Percentiles rank a stretch among this genome's conserved stretches.
Evolutionary conservation across 1,140 invertebrate species (phyloP).

Genomic region (Ceratina japonica): DNA sequence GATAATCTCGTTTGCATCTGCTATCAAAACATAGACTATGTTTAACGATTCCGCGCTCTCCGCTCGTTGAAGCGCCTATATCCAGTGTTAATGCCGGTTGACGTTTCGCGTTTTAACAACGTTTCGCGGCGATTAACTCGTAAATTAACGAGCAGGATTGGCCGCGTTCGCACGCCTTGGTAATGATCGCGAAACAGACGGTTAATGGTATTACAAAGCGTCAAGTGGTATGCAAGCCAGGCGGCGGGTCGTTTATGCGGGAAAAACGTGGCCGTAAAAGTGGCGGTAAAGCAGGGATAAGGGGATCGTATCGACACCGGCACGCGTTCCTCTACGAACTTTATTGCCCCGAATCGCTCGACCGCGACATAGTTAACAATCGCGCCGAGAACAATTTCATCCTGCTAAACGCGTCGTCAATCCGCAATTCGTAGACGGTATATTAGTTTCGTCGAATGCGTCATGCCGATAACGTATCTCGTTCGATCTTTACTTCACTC

Average conservation of each 20-base stretch:
- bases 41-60: too few relatives aligned
- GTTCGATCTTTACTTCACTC: too few relatives aligned
- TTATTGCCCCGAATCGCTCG: constrained; percentile 25
- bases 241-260: constrained; percentile 13
- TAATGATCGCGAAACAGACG: constrained; percentile 28
- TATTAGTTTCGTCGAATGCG: too few relatives aligned
- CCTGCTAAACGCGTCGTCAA: background rate
- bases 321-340: constrained; percentile 26
- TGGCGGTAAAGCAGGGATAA: constrained; percentile 8
- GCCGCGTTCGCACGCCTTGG: background rate
- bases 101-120: constrained; percentile 20
- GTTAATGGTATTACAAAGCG: constrained; percentile 29
- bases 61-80: background rate
- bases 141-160: constrained; percentile 17
- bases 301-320: constrained; percentile 28
- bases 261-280: constrained; percentile 22
- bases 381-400: background rate
- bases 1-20: too few relatives aligned
- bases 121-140: constrained; percentile 24
- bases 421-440: too few relatives aligned
- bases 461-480: too few relatives aligned
- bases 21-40: too few relatives aligned
- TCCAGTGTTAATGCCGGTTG: constrained; percentile 1
- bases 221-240: constrained; percentile 3
- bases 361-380: constrained; percentile 18